A percentile compares a stretch with the other conserved stretches of the same genome.
Conservation (phyloP, 2,113 vertebrate genomes). For the Pituophis catenifer region DNA sequence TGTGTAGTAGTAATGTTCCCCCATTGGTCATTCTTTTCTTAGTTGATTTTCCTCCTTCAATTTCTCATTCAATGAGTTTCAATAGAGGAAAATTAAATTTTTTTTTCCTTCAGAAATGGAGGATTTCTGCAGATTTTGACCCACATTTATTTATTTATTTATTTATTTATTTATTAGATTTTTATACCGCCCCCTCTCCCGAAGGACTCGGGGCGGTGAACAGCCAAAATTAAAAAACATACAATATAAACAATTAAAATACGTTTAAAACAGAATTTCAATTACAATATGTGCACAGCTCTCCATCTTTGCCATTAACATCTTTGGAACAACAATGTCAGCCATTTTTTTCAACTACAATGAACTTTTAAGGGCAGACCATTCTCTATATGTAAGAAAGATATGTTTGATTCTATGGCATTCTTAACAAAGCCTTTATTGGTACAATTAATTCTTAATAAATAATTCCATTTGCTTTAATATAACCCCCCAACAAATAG, state of each 20-base stretch:
- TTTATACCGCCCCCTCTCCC: too few species aligned
- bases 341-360: neutral
- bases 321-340: neutral
- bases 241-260: too few species aligned
- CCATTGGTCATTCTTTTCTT: neutral
- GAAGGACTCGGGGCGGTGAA: too few species aligned
- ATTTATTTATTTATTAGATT: too few species aligned
- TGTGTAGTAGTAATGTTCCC: neutral
- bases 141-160: too few species aligned
- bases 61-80: neutral
- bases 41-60: neutral
- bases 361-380: neutral
- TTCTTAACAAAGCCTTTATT: neutral
- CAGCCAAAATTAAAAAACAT: too few species aligned
- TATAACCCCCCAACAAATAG: too few species aligned
- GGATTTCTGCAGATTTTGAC: neutral
- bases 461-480: neutral
- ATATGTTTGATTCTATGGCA: neutral
- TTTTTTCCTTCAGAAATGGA: neutral
- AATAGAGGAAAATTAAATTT: neutral
- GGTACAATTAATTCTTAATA: neutral
- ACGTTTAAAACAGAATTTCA: too few species aligned
- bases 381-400: neutral
- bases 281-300: too few species aligned
- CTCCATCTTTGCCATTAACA: neutral